These are phyloP conservation scores for Zenarchopterus dispar DNA, from an alignment of 2,797 vertebrate species.

Conservation along the genomic window DNA sequence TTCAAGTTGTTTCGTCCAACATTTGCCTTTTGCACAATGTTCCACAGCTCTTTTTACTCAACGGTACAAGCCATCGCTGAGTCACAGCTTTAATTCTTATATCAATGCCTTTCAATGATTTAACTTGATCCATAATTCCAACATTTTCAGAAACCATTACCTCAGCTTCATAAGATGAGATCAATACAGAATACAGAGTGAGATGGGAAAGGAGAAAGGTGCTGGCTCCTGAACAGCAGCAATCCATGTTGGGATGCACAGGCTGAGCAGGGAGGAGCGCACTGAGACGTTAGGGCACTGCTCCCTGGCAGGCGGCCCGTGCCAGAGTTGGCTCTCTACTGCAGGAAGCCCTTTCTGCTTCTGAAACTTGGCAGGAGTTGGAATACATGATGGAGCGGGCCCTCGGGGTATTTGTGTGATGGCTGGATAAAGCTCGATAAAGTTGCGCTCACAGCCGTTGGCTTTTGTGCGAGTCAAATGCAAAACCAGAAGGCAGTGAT, in stretches of 20 bases:
- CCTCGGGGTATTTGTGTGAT: conserved; percentile 62
- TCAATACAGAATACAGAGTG: conserved; percentile 20
- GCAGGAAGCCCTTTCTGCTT: conserved; percentile 64
- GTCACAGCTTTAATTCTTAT: no score
- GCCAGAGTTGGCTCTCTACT: conserved; percentile 57
- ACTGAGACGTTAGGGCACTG: conserved; percentile 45
- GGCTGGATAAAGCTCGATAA: conserved; percentile 67
- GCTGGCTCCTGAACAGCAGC: conserved; percentile 50
- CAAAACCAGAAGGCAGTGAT: conserved; percentile 32
- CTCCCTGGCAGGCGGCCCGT: conserved; percentile 61
- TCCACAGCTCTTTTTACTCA: no score
- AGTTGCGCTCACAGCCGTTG: conserved; percentile 59
- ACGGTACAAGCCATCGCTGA: no score
- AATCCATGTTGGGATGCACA: conserved; percentile 54
- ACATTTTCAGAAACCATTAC: neutral
- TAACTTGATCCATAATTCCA: neutral
- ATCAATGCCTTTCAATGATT: no score
- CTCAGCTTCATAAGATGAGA: conserved; percentile 14
- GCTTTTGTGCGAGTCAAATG: conserved; percentile 54
- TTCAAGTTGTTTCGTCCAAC: conserved; percentile 1
- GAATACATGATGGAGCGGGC: conserved; percentile 61
- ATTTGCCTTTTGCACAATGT: neutral
- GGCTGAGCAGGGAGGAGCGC: conserved; percentile 42
- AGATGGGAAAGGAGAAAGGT: conserved; percentile 17
- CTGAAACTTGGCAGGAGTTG: conserved; percentile 64